Evolutionary conservation across 2,888 invertebrate species (phyloP).

Genomic region (Notodonta dromedarius): DNA sequence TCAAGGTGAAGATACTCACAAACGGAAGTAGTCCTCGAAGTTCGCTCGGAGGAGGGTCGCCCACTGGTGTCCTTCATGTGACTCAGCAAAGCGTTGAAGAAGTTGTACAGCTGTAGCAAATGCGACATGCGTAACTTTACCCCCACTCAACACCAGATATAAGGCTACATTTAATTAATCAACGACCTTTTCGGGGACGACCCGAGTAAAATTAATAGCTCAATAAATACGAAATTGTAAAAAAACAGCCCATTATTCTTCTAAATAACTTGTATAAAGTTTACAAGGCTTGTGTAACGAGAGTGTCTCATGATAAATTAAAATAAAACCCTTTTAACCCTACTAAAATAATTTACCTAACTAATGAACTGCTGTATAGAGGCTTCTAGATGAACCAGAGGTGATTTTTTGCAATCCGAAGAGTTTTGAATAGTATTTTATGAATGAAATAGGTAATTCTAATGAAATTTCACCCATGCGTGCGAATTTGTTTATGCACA

Average conservation of each 20-base stretch:
- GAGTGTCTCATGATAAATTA: not conserved
- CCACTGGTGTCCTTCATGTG: slow-evolving; percentile 91
- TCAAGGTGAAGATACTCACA: slow-evolving; percentile 59
- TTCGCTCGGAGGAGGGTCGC: slow-evolving; percentile 84
- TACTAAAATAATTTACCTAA: too few species aligned
- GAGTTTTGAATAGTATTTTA: not conserved
- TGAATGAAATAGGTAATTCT: not conserved
- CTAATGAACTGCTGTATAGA: too few species aligned
- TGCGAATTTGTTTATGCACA: slow-evolving; percentile 48
- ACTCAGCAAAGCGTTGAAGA: slow-evolving; percentile 95
- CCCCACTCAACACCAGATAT: slow-evolving; percentile 4
- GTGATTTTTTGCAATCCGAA: not conserved
- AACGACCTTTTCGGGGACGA: slow-evolving; percentile 11
- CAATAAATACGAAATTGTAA: slow-evolving; percentile 8
- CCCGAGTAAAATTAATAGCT: slow-evolving; percentile 11
- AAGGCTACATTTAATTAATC: slow-evolving; percentile 18
- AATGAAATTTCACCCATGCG: slow-evolving; percentile 6
- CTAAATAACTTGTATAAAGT: not conserved
- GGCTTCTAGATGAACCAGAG: not conserved
- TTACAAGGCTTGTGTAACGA: not conserved
- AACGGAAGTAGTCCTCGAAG: slow-evolving; percentile 87
- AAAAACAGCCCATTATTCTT: not conserved
- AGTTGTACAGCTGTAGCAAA: slow-evolving; percentile 93
- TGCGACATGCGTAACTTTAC: slow-evolving; percentile 7
- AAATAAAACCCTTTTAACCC: too few species aligned